phyloP scores from a whole-genome alignment of 2,888 invertebrate genomes.

The Zeuzera pyrina region DNA sequence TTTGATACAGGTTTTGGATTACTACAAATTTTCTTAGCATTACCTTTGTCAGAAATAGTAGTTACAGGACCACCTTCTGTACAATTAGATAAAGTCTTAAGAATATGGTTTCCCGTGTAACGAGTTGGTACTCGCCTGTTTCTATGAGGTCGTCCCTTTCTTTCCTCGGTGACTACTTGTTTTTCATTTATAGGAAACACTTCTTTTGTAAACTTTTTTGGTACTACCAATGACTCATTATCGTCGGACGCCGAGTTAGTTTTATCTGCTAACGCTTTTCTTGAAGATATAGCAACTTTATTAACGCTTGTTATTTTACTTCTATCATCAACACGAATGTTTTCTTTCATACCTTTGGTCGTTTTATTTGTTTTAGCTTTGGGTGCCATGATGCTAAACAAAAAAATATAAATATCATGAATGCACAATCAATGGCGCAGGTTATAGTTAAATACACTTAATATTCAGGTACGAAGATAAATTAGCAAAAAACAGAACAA shows the following conservation, averaged over 20 bases:
- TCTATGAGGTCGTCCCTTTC: conserved; percentile 33
- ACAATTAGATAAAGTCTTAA: conserved; percentile 28
- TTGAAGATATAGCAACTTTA: conserved; percentile 24
- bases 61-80: conserved; percentile 13
- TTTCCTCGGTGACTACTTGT: conserved; percentile 9
- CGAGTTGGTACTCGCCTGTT: conserved; percentile 39
- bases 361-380: conserved; percentile 37
- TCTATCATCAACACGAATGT: conserved; percentile 27
- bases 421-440: too few species aligned
- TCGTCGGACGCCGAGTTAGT: conserved; percentile 61
- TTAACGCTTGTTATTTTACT: conserved; percentile 21
- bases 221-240: conserved; percentile 29
- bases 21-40: background rate
- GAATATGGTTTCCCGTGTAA: conserved; percentile 30
- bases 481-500: too few species aligned
- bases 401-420: too few species aligned
- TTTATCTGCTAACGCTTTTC: conserved; percentile 52
- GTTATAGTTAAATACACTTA: too few species aligned
- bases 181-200: conserved; percentile 7
- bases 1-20: too few species aligned
- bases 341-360: conserved; percentile 47
- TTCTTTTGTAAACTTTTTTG: conserved; percentile 19
- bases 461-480: too few species aligned
- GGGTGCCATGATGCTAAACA: conserved; percentile 45
- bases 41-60: conserved; percentile 1